Evolutionary conservation across 1,140 invertebrate species (phyloP), one percentile per base, ranked within the genome.

Genomic region (Neuroterus valhalla): DNA sequence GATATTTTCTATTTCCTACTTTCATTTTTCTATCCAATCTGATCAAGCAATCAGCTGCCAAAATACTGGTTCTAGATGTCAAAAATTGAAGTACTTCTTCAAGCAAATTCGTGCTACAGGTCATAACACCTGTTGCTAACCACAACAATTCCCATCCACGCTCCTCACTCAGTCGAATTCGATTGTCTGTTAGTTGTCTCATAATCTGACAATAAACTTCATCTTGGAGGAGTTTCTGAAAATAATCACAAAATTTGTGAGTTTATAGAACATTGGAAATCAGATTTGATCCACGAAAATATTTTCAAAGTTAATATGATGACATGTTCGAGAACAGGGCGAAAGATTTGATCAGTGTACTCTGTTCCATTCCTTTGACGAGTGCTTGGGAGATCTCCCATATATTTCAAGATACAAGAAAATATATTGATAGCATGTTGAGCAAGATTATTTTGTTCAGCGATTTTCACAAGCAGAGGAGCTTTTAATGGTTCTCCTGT

Each of bases 191-290:
- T 55, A 99, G 89, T 86, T 99, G 97, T 87, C 97, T 97, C 93
- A 98, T 96, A 48, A 98, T 93, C 90, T 98, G 97, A 85, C 97
- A 98, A 82, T 97, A 98, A 38, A 97, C 91, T 91, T 98, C 97
- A 88, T 99, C 97, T 74, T 95, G 91, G 6, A 99, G 89, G 42
- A 94, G 90, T 80, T 96, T 93, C 93, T 94, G 82, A n/a, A 76
- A 71, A 66, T 46, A 71, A 71, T 45, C 69, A 55, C n/a, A 12
- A 21, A 43, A 21, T 42, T 38, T 68, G 15, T n/a, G 31, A 10
- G 10, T 0, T 38, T 38, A 23, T 48, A 50, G 11, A 31, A 26
- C 10, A 4, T 55, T 1, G 12, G 1, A 6, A 19, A 3, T 55
- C 1, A 10, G 5, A 8, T 38, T 0, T 8, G 0, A 38, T 10